A percentile compares a stretch with the other conserved stretches of the same genome.
These are phyloP conservation scores for Brachypterus glaber DNA, from an alignment of 2,888 invertebrate species.

Conservation along the genomic window DNA sequence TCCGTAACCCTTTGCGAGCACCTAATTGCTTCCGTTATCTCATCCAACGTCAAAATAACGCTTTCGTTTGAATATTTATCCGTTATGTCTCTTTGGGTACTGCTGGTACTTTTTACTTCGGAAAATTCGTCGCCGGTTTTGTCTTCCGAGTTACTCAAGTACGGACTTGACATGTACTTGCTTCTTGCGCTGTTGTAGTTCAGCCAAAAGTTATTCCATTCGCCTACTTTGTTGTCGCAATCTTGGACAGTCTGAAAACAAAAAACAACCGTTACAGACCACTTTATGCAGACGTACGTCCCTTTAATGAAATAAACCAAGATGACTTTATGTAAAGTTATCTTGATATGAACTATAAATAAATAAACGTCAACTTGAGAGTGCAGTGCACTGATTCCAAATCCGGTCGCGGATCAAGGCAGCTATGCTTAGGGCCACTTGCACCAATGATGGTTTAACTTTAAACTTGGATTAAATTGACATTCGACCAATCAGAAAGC, in stretches of 20 bases:
- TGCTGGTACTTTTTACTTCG: conserved; percentile 36
- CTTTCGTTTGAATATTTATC: conserved; percentile 29
- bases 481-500: too few relatives aligned
- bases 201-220: conserved; percentile 43
- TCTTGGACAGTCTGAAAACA: too few relatives aligned
- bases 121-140: conserved; percentile 33
- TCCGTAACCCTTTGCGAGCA: conserved; percentile 38
- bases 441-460: too few relatives aligned
- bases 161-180: conserved; percentile 29
- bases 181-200: conserved; percentile 38
- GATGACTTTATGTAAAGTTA: too few relatives aligned
- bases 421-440: too few relatives aligned
- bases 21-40: conserved; percentile 35
- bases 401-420: too few relatives aligned
- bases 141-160: conserved; percentile 25
- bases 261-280: conserved; percentile 16
- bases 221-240: conserved; percentile 36
- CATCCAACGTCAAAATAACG: conserved; percentile 33
- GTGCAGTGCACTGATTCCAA: too few relatives aligned
- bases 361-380: too few relatives aligned
- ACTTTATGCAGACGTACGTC: too few relatives aligned
- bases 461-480: too few relatives aligned
- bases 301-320: too few relatives aligned
- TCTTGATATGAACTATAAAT: too few relatives aligned
- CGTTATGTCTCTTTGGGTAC: conserved; percentile 35